Conservation (phyloP, 2,888 invertebrate species). For the Acronicta aceris region DNA sequence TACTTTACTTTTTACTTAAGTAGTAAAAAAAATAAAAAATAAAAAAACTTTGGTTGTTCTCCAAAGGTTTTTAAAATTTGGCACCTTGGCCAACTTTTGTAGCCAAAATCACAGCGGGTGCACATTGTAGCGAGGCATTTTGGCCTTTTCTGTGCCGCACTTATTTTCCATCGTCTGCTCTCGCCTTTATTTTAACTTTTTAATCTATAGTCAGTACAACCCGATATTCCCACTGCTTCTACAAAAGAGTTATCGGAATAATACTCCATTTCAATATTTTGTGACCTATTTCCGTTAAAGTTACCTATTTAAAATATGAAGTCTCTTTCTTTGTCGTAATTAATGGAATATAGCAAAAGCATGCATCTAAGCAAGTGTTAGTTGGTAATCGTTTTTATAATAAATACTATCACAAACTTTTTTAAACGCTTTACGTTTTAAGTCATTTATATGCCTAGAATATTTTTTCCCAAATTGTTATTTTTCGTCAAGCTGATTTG, state of each 20-base stretch:
- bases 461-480: constrained; percentile 16
- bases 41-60: constrained; percentile 60
- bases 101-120: constrained; percentile 65
- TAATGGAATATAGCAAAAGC: not conserved
- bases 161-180: constrained; percentile 41
- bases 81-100: constrained; percentile 65
- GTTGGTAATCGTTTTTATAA: too few species aligned
- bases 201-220: constrained; percentile 24
- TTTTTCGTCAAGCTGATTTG: constrained; percentile 35
- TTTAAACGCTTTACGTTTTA: not conserved
- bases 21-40: constrained; percentile 36
- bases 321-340: not conserved
- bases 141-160: constrained; percentile 30
- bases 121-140: constrained; percentile 33
- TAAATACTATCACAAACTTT: too few species aligned
- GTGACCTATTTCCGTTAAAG: constrained; percentile 23
- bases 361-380: not conserved
- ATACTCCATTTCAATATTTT: constrained; percentile 37
- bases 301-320: constrained; percentile 19
- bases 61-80: constrained; percentile 70
- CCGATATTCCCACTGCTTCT: constrained; percentile 20
- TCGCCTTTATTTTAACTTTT: constrained; percentile 54
- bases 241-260: constrained; percentile 42
- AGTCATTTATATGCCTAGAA: too few species aligned
- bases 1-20: constrained; percentile 21